These are phyloP conservation scores for Scomber japonicus DNA, from an alignment of 2,113 vertebrate genomes.

Conservation along the genomic window DNA sequence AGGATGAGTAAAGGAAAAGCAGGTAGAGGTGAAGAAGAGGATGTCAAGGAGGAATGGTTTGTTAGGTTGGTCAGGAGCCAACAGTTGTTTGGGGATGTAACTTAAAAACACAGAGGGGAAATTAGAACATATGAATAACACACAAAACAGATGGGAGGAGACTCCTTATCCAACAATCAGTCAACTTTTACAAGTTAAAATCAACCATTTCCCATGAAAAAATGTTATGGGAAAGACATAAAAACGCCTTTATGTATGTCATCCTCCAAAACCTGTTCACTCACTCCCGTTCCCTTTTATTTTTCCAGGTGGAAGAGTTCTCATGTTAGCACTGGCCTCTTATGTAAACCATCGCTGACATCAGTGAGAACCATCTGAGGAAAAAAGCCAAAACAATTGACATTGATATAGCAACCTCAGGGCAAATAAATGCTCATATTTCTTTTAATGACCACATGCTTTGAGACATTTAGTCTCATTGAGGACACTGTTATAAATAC, in stretches of 20 bases:
- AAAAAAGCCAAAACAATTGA: conserved; percentile 28
- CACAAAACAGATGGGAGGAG: no score
- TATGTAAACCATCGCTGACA: not conserved
- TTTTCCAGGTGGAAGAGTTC: conserved; percentile 1
- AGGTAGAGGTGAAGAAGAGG: conserved; percentile 13
- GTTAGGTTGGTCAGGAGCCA: no score
- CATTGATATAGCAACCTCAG: conserved; percentile 23
- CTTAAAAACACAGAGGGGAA: no score
- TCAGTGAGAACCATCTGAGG: conserved; percentile 5
- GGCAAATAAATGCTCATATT: conserved; percentile 25
- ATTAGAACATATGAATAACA: no score
- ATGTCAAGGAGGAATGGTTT: not conserved
- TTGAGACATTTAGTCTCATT: not conserved
- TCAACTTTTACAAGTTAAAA: not conserved
- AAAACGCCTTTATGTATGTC: conserved; percentile 9
- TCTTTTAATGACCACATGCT: conserved; percentile 17
- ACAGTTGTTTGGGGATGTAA: no score
- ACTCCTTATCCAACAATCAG: not conserved
- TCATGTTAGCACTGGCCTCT: not conserved
- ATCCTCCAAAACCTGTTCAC: conserved; percentile 11
- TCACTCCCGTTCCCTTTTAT: not conserved
- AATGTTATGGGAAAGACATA: not conserved
- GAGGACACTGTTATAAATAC: not conserved
- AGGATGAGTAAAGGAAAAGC: not conserved
- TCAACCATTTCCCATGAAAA: not conserved